Base-by-base conservation (phyloP, 2,888 invertebrate genomes). In the Drosophila vallismaia region DNA sequence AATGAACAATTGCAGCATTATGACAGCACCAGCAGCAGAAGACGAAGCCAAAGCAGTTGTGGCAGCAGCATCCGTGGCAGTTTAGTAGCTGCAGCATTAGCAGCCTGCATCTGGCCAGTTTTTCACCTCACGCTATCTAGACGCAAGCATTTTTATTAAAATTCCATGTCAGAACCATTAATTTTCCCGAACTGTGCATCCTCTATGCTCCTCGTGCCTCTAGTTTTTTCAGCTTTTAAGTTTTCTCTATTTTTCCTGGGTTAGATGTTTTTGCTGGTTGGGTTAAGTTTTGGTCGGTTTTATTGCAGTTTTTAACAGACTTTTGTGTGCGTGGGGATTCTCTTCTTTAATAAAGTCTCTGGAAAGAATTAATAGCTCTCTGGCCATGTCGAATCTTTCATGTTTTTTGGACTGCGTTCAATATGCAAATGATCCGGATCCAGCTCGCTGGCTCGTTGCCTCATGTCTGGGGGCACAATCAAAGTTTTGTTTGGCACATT, bases 1-100 rank as follows among this genome's bases (percentile, higher is more conserved):
- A 89, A 89, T 89, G 89, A 85, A 85, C 85, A 85, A 88, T 87
- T 84, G 84, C 88, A 86, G 87, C 87, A 87, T 88, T 85, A 85
- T 85, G 85, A 85, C 88, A 85, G 85, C 76, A 74, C 55, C 71
- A 74, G 77, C 75, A 76, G 9, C 42, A n/a, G 5, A 36, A 36
- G 36, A 36, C 40, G 14, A 42, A 9, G 19, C 24, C 19, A 29
- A 33, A 19, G 44, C 24, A 60, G 58, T 9, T 36, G 28, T 28
- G 57, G 50, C 24, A 28, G 19, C 29, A 24, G 75, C 63, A 40
- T 62, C 60, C 60, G 60, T 42, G 63, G 60, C 60, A 26, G 54
- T 33, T 42, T 31, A 48, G 60, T 42, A 40, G 60, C 45, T 46
- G 62, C 48, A 60, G 56, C 73, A 63, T 51, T 62, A 72, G 75